Percentiles rank a stretch among this genome's conserved stretches.
Evolutionary conservation across 2,888 invertebrate genomes (phyloP).

Genomic region (Hetaerina titia): DNA sequence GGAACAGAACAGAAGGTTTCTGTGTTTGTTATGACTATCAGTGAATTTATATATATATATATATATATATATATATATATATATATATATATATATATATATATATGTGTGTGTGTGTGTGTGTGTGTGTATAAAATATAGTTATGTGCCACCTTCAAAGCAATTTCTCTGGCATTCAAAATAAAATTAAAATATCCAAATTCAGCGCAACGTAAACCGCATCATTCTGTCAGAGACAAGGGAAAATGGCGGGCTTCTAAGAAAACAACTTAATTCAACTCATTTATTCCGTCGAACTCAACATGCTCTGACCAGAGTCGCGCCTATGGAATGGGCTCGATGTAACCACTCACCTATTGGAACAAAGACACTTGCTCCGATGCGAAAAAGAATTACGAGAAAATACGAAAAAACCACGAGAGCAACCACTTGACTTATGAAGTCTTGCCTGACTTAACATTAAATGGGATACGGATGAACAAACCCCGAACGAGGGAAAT

Average conservation of each 20-base stretch:
- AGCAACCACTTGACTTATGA: not conserved
- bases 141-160: not conserved
- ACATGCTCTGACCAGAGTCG: not conserved
- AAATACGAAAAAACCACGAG: not conserved
- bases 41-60: too few species aligned
- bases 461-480: not conserved
- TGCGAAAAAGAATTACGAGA: not conserved
- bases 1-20: too few species aligned
- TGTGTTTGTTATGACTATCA: too few species aligned
- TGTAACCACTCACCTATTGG: not conserved
- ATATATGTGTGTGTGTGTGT: too few species aligned
- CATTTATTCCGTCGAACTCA: not conserved
- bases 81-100: too few species aligned
- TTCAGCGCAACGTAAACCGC: not conserved
- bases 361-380: not conserved
- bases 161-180: not conserved
- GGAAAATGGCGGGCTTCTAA: not conserved
- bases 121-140: too few species aligned
- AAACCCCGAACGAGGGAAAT: not conserved
- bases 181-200: not conserved
- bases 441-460: slow-evolving; percentile 5
- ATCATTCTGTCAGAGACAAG: not conserved
- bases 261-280: not conserved
- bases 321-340: not conserved
- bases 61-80: too few species aligned